phyloP scores from a whole-genome alignment of 2,888 invertebrate species.

The Scaeva pyrastri region DNA sequence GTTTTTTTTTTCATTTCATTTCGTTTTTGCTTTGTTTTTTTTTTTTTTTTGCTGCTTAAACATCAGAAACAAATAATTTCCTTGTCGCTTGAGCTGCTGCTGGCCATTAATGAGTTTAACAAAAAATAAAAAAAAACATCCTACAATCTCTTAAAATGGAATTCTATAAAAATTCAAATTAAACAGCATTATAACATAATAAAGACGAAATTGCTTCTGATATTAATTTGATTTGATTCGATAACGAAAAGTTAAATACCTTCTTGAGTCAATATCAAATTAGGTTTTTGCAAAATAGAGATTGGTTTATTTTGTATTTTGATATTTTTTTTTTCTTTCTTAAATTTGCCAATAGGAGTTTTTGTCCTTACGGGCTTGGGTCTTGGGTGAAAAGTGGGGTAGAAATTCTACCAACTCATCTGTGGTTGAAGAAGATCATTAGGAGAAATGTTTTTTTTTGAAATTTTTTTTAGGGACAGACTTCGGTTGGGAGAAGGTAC shows the following conservation, averaged over 20 bases:
- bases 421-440: too few relatives aligned
- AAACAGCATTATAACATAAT: conserved; percentile 12
- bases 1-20: neutral
- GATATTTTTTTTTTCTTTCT: neutral
- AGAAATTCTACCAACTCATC: too few relatives aligned
- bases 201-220: conserved; percentile 6
- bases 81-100: neutral
- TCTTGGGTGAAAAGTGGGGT: too few relatives aligned
- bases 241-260: neutral
- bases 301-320: too few relatives aligned
- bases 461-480: too few relatives aligned
- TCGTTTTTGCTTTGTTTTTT: neutral
- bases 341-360: neutral
- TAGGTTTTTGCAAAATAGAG: neutral
- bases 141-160: neutral
- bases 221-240: neutral
- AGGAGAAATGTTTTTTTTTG: too few relatives aligned
- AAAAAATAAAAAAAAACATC: neutral
- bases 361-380: neutral
- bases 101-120: neutral
- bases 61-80: neutral
- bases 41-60: neutral
- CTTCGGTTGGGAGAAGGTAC: too few relatives aligned
- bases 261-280: neutral
- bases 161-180: conserved; percentile 22